Evolutionary conservation across 2,797 vertebrate genomes (phyloP), one percentile per base, ranked within the genome.

Genomic region (Cetoscarus ocellatus): DNA sequence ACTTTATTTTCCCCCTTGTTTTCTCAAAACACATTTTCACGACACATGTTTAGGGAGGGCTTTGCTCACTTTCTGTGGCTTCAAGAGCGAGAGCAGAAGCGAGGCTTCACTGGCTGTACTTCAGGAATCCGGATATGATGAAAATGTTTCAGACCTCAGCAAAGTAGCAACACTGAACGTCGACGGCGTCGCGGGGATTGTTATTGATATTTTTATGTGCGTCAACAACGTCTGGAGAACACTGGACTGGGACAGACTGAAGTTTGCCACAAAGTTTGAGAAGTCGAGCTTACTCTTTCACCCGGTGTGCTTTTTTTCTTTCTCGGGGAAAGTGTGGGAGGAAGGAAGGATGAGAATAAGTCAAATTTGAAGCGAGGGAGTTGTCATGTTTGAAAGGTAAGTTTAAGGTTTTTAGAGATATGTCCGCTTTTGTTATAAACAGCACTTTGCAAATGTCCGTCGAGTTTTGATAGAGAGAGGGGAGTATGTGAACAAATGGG

Each of bases 91-190:
- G 89, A 79, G 74, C 70, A 51, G 79, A 70, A 51, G 79, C 6
- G 77, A 9, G 11, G 47, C 67, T 85, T 35, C 19, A 58, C 79
- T 76, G 78, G 73, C 73, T 90, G 86, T 1, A 64, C 84, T 92
- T 78, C 80, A 84, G 91, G 88, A 90, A 95, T 96, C 96, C 96
- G 96, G 96, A 97, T 94, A 91, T 97, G 96, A 96, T 96, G 96
- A 95, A 94, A 92, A 92, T 82, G 88, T 93, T 93, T 85, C 3
- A 91, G 87, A 74, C 82, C 82, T 43, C 51, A 73, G 73, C 55
- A 64, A 89, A 76, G 68, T 39, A 27, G 75, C 67, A 76, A 79
- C 80, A 54, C 73, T 62, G 78, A 80, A n/a, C 80, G 69, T 68
- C 81, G 84, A 67, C 43, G 42, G 45, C 66, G 66, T 62, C 56